A percentile compares a stretch with the other conserved stretches of the same genome.
Conservation (phyloP, 2,113 vertebrate genomes). For the Neodontobutis hainanensis region DNA sequence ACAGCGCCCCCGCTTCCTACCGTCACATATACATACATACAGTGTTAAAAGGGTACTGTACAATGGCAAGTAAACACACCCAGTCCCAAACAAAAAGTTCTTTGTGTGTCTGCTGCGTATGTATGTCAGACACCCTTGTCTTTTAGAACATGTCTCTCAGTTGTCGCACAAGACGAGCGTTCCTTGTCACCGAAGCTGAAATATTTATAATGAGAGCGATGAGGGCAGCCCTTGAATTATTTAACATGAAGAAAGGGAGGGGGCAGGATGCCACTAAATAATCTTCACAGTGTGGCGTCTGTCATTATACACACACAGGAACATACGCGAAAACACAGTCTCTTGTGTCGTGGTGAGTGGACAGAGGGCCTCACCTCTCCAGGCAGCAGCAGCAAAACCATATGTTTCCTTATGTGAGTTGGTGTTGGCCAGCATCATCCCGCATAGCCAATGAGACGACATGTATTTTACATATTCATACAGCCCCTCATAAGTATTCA, state of each 20-base stretch:
- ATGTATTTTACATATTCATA: slow-evolving; percentile 58
- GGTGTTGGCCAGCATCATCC: neutral
- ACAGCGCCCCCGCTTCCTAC: neutral
- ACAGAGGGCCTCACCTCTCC: slow-evolving; percentile 52
- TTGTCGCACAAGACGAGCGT: slow-evolving; percentile 85
- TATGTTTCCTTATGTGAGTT: slow-evolving; percentile 26
- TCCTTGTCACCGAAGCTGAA: slow-evolving; percentile 90
- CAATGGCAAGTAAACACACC: slow-evolving; percentile 22
- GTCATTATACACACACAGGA: slow-evolving; percentile 14
- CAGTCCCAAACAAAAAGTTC: slow-evolving; percentile 11
- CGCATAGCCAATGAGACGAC: slow-evolving; percentile 30
- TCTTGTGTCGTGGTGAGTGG: slow-evolving; percentile 45
- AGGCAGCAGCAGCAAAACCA: slow-evolving; percentile 29
- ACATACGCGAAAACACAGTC: slow-evolving; percentile 6
- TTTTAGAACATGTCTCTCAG: slow-evolving; percentile 74
- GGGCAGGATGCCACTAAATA: slow-evolving; percentile 79
- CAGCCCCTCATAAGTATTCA: slow-evolving; percentile 48
- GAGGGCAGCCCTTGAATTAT: slow-evolving; percentile 89
- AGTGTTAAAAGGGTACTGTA: slow-evolving; percentile 20
- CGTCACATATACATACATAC: slow-evolving; percentile 10
- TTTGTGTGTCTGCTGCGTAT: neutral
- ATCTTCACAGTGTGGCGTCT: slow-evolving; percentile 74
- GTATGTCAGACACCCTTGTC: slow-evolving; percentile 32
- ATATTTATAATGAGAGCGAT: slow-evolving; percentile 93
- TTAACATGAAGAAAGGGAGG: slow-evolving; percentile 76